These are phyloP conservation scores for Delphinapterus leucas DNA, from an alignment of 2,113 vertebrate genomes.

Conservation along the genomic window DNA sequence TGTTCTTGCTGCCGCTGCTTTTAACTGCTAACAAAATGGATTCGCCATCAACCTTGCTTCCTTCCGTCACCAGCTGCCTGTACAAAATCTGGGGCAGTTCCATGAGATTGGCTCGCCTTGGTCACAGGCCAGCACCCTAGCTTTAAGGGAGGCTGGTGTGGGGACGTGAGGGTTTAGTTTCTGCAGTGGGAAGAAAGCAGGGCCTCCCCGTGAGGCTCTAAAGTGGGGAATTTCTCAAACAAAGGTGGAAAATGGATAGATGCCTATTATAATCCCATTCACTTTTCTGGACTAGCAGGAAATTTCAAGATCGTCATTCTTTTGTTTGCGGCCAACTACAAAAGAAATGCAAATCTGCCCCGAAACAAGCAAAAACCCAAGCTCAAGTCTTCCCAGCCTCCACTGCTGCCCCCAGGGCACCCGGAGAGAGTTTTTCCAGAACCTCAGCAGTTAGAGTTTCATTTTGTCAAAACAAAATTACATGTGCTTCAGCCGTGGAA, in stretches of 20 bases:
- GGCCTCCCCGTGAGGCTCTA: background rate
- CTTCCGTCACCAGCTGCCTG: background rate
- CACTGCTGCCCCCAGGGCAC: background rate
- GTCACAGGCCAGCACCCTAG: background rate
- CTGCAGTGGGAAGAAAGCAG: background rate
- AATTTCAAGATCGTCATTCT: background rate
- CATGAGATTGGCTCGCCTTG: accelerated
- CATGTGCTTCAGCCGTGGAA: background rate
- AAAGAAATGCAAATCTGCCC: background rate
- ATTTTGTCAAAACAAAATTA: background rate
- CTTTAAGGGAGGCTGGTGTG: background rate
- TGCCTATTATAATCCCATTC: accelerated
- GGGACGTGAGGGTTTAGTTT: too few relatives aligned
- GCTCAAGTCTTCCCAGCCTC: background rate
- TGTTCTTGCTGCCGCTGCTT: background rate
- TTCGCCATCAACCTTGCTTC: background rate
- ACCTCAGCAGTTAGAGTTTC: too few relatives aligned
- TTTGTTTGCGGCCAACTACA: accelerated
- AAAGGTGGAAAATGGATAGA: background rate
- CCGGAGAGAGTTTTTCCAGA: background rate
- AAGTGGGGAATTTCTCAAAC: background rate
- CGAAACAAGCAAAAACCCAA: background rate
- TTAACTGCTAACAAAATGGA: background rate
- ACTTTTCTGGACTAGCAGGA: background rate
- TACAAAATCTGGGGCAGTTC: accelerated